phyloP scores from a whole-genome alignment of 2,797 vertebrate species.

The Telmatherina bonti region DNA sequence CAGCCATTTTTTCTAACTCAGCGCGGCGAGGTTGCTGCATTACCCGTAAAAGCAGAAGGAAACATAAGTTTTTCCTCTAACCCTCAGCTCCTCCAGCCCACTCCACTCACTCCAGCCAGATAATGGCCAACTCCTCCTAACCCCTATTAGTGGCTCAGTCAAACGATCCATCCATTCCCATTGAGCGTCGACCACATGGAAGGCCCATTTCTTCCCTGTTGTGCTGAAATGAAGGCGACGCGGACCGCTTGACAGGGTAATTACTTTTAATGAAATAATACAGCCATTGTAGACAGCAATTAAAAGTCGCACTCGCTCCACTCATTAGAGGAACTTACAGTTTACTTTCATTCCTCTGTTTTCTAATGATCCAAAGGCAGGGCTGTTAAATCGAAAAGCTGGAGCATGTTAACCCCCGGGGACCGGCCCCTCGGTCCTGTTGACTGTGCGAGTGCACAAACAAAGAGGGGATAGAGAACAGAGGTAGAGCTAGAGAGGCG shows the following conservation, averaged over 20 bases:
- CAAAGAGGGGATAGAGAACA: slow-evolving; percentile 44
- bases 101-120: slow-evolving; percentile 63
- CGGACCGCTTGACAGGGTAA: slow-evolving; percentile 81
- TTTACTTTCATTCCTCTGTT: slow-evolving; percentile 78
- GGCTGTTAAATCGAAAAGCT: slow-evolving; percentile 73
- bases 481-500: slow-evolving; percentile 14
- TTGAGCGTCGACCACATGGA: slow-evolving; percentile 66
- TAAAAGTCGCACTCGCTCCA: slow-evolving; percentile 80
- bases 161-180: slow-evolving; percentile 74
- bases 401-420: slow-evolving; percentile 64
- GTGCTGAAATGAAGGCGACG: slow-evolving; percentile 77
- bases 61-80: slow-evolving; percentile 36
- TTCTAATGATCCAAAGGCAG: slow-evolving; percentile 79
- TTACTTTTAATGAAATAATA: slow-evolving; percentile 87
- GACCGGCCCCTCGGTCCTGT: slow-evolving; percentile 64
- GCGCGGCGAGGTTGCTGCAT: slow-evolving; percentile 11
- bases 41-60: slow-evolving; percentile 20
- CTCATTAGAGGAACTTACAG: slow-evolving; percentile 81
- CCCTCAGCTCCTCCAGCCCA: slow-evolving; percentile 49
- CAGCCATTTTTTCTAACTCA: slow-evolving; percentile 5
- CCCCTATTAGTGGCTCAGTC: slow-evolving; percentile 73
- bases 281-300: slow-evolving; percentile 81
- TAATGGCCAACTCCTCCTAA: slow-evolving; percentile 70
- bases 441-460: slow-evolving; percentile 58
- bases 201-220: slow-evolving; percentile 75